These are phyloP conservation scores for Paramormyrops hopkinsi DNA, from an alignment of 2,797 vertebrate genomes.

Conservation along the genomic window DNA sequence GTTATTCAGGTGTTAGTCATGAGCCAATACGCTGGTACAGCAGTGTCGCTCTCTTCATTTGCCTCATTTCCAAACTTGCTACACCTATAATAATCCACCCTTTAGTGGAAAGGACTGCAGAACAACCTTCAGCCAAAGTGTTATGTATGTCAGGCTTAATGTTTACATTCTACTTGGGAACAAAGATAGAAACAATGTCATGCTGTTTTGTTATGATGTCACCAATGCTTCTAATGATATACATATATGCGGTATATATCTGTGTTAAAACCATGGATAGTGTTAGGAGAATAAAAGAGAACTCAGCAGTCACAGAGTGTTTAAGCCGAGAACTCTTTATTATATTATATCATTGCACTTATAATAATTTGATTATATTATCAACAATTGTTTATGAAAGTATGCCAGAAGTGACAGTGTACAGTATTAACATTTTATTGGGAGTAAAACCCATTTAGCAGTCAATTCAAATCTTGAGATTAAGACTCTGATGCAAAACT, in stretches of 20 bases:
- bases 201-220: neutral
- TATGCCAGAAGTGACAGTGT: neutral
- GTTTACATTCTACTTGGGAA: neutral
- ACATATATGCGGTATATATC: neutral
- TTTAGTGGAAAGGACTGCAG: neutral
- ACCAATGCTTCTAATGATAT: neutral
- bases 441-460: neutral
- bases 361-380: neutral
- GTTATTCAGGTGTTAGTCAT: neutral
- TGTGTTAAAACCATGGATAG: neutral
- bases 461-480: neutral
- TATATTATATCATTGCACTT: neutral
- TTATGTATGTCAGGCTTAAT: neutral
- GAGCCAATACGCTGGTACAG: neutral
- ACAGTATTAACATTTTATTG: neutral
- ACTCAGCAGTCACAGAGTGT: neutral
- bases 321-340: neutral
- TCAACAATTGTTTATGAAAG: neutral
- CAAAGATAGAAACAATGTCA: neutral
- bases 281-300: neutral
- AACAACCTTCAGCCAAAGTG: neutral
- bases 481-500: neutral
- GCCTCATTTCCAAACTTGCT: neutral
- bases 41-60: neutral
- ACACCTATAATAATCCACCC: neutral